Percentiles rank a stretch among this genome's conserved stretches.
Evolutionary conservation across 1,140 invertebrate genomes (phyloP).

Genomic region (Schlechtendalia chinensis): DNA sequence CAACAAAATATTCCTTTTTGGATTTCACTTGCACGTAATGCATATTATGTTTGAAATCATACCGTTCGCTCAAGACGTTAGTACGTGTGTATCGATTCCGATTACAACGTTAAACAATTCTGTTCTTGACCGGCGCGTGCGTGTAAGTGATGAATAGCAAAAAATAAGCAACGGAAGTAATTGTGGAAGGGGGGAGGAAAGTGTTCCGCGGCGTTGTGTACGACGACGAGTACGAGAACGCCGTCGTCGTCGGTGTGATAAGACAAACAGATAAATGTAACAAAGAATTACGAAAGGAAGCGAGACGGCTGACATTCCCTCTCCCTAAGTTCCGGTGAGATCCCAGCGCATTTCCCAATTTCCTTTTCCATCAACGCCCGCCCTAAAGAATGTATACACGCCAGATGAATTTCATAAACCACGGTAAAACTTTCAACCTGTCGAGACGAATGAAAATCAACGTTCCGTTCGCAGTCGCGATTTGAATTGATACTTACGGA

Average conservation of each 20-base stretch:
- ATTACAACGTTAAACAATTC: no score
- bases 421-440: background rate
- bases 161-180: background rate
- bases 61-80: no score
- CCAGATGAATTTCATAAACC: background rate
- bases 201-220: background rate
- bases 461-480: background rate
- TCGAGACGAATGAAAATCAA: background rate
- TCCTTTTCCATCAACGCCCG: constrained; percentile 41
- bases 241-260: constrained; percentile 11
- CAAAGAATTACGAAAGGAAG: constrained; percentile 27
- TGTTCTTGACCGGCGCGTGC: background rate
- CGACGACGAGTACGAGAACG: background rate
- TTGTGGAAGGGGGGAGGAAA: background rate
- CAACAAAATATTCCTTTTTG: no score
- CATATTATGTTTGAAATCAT: no score
- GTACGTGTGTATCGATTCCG: no score
- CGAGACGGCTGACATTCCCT: background rate
- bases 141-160: background rate
- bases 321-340: background rate
- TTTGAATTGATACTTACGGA: background rate
- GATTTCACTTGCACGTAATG: no score
- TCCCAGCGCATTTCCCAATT: constrained; percentile 43
- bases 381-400: background rate
- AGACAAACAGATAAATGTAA: constrained; percentile 44